Conservation (phyloP, 2,888 invertebrate genomes). For the Erynnis tages region DNA sequence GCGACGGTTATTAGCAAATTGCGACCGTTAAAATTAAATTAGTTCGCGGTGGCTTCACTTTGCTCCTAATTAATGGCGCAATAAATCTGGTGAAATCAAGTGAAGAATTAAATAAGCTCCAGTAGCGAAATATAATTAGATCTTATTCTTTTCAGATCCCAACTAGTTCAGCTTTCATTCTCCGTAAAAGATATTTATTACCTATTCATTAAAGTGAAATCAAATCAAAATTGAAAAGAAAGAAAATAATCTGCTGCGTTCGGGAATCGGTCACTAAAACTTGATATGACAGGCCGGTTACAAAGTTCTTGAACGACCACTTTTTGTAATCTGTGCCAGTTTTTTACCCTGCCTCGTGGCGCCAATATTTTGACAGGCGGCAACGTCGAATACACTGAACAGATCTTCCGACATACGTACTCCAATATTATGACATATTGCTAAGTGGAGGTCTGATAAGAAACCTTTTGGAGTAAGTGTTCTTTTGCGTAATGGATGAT, state of each 20-base stretch:
- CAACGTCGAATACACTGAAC: constrained; percentile 54
- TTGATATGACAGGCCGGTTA: constrained; percentile 14
- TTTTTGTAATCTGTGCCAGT: constrained; percentile 37
- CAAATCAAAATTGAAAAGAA: not conserved
- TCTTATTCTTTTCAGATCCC: constrained; percentile 15
- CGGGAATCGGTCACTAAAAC: constrained; percentile 8
- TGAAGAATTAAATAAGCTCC: constrained; percentile 54
- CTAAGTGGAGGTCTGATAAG: constrained; percentile 69
- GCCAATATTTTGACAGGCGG: constrained; percentile 66
- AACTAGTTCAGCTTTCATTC: not conserved
- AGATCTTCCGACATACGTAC: constrained; percentile 40
- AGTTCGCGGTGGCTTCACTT: constrained; percentile 55
- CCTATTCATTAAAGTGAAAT: not conserved
- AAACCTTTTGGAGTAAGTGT: constrained; percentile 47
- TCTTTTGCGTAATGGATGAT: constrained; percentile 26
- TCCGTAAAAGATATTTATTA: not conserved
- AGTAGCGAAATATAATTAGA: constrained; percentile 33
- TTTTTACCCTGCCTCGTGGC: constrained; percentile 41
- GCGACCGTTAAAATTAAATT: constrained; percentile 66
- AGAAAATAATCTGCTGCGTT: not conserved
- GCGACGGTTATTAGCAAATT: constrained; percentile 65
- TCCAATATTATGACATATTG: constrained; percentile 65
- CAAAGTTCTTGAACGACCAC: constrained; percentile 10
- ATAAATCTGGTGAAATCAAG: constrained; percentile 62
- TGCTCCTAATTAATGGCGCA: constrained; percentile 55